These are phyloP conservation scores for Thyatira batis DNA, from an alignment of 2,888 invertebrate genomes.

Conservation along the genomic window DNA sequence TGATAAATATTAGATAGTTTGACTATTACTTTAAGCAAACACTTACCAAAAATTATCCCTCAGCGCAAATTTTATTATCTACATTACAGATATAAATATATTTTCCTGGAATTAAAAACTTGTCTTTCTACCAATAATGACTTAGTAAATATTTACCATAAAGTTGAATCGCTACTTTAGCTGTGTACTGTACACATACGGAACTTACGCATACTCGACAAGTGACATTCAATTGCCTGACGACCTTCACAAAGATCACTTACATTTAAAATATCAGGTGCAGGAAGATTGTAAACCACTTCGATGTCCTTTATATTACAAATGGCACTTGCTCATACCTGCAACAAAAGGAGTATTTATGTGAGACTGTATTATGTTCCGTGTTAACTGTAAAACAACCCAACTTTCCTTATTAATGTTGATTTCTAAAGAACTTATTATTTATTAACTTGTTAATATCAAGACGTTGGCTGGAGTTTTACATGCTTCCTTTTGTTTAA, in stretches of 20 bases:
- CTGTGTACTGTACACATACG: constrained; percentile 43
- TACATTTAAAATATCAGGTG: background rate
- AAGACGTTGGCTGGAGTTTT: background rate
- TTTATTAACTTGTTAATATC: background rate
- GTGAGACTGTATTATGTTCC: background rate
- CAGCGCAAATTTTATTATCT: too few relatives aligned
- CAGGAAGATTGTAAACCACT: background rate
- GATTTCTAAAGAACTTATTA: background rate
- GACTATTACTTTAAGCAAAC: too few relatives aligned
- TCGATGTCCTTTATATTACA: background rate
- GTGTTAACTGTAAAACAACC: background rate
- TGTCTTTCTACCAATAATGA: too few relatives aligned
- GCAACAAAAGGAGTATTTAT: background rate
- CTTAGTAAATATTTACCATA: background rate
- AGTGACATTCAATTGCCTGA: constrained; percentile 56
- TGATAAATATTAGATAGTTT: too few relatives aligned
- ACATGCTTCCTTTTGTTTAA: background rate
- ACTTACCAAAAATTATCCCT: too few relatives aligned
- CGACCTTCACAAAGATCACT: constrained; percentile 42
- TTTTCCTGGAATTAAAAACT: too few relatives aligned
- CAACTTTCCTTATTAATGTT: background rate
- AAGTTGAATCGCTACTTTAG: background rate
- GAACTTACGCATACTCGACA: constrained; percentile 45
- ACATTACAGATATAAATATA: too few relatives aligned
- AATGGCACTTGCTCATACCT: background rate